A percentile compares a stretch with the other conserved stretches of the same genome.
phyloP scores from a whole-genome alignment of 1,140 invertebrate genomes.

The Gryllus bimaculatus region DNA sequence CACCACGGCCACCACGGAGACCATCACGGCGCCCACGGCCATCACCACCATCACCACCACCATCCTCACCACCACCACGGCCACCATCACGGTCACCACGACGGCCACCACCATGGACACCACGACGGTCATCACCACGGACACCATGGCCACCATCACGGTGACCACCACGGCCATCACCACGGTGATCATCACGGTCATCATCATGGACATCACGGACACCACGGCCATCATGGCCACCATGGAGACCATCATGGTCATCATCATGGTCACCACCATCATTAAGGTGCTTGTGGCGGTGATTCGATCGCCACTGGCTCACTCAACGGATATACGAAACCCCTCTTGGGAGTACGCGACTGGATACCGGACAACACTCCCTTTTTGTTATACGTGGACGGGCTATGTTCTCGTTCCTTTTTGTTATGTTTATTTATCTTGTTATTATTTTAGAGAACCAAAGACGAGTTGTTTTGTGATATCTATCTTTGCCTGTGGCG shows the following conservation, averaged over 20 bases:
- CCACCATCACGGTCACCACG: not conserved
- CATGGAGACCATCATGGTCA: not conserved
- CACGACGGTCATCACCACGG: not conserved
- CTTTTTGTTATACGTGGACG: not conserved
- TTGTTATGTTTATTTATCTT: not conserved
- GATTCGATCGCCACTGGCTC: not conserved
- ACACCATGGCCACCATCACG: not conserved
- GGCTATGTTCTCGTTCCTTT: not conserved
- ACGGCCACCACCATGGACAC: not conserved
- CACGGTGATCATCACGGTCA: not conserved
- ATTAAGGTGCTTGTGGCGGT: not conserved
- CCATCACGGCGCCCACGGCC: slow-evolving; percentile 23
- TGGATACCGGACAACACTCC: too few species aligned
- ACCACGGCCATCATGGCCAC: not conserved
- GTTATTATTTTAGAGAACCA: not conserved
- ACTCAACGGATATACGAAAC: not conserved
- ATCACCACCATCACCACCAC: not conserved
- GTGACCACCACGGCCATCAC: not conserved
- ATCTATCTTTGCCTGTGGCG: not conserved
- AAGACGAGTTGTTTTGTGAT: not conserved
- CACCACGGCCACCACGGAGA: not conserved
- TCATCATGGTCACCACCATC: not conserved
- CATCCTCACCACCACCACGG: not conserved
- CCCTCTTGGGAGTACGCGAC: too few species aligned
- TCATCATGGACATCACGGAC: not conserved